These are phyloP conservation scores for Amblyjoppa fuscipennis DNA, from an alignment of 2,888 invertebrate genomes.

Conservation along the genomic window DNA sequence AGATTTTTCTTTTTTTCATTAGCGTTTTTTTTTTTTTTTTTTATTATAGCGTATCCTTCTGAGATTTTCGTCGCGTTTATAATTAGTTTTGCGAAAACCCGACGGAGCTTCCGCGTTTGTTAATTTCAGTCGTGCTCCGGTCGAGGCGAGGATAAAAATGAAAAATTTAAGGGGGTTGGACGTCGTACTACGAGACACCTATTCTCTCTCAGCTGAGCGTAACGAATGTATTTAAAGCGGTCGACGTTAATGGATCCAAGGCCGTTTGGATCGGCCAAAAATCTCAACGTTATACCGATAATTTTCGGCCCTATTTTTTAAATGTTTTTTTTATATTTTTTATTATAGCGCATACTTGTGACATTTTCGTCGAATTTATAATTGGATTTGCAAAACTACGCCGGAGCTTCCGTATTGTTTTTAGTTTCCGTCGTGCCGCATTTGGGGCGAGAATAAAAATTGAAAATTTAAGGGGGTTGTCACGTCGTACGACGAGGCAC, in stretches of 20 bases:
- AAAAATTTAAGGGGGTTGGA: slow-evolving; percentile 33
- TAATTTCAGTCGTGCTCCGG: slow-evolving; percentile 29
- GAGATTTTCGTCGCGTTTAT: not conserved
- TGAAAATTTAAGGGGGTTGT: slow-evolving; percentile 38
- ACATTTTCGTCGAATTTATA: not conserved
- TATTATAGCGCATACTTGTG: not conserved
- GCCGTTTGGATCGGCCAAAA: slow-evolving; percentile 46
- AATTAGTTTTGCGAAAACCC: not conserved
- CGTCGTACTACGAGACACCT: no score
- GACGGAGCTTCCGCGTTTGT: slow-evolving; percentile 33
- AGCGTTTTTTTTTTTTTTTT: not conserved
- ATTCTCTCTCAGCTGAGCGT: no score
- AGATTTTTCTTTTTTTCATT: no score
- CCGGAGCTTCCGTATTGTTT: slow-evolving; percentile 25
- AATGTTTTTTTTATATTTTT: not conserved
- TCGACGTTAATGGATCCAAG: slow-evolving; percentile 52
- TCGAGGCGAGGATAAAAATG: slow-evolving; percentile 40
- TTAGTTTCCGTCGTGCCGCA: slow-evolving; percentile 32
- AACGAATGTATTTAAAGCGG: slow-evolving; percentile 34
- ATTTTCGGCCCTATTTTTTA: not conserved
- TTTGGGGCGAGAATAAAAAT: slow-evolving; percentile 36
- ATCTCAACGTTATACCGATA: slow-evolving; percentile 41
- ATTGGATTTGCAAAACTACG: not conserved
- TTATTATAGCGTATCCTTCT: not conserved
- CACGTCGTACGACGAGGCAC: no score